A percentile compares a stretch with the other conserved stretches of the same genome.
These are phyloP conservation scores for Parnassius apollo DNA, from an alignment of 2,888 invertebrate species.

Conservation along the genomic window DNA sequence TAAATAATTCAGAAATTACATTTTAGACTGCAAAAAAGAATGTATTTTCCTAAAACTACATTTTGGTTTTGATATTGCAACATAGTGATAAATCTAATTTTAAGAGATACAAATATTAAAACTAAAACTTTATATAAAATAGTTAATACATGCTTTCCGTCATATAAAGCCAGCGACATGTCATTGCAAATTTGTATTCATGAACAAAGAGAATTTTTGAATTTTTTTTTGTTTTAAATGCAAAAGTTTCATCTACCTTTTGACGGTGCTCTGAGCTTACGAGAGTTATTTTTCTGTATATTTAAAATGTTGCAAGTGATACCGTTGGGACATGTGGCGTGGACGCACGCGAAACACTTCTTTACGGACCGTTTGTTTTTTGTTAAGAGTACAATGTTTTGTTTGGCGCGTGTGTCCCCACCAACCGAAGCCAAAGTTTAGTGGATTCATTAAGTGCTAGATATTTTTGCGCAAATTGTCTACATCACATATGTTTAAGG, in stretches of 20 bases:
- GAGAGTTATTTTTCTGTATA: constrained; percentile 19
- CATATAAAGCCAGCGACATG: constrained; percentile 12
- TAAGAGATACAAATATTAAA: constrained; percentile 4
- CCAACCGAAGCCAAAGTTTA: constrained; percentile 12
- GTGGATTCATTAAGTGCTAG: constrained; percentile 23
- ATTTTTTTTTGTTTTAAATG: constrained; percentile 12
- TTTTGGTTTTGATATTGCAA: constrained; percentile 15
- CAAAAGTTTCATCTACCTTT: constrained; percentile 22
- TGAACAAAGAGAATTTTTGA: not conserved
- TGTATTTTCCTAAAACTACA: constrained; percentile 20
- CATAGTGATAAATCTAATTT: constrained; percentile 19
- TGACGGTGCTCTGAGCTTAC: constrained; percentile 23
- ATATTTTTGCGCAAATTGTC: constrained; percentile 1
- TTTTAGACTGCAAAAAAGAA: not conserved
- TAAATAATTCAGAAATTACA: constrained; percentile 10
- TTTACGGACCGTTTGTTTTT: constrained; percentile 17
- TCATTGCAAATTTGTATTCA: constrained; percentile 4
- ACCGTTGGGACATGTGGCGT: constrained; percentile 1
- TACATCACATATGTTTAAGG: constrained; percentile 5
- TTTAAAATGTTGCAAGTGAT: constrained; percentile 3
- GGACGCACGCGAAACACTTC: constrained; percentile 3
- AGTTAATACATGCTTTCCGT: not conserved
- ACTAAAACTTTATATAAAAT: constrained; percentile 1
- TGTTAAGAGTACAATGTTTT: constrained; percentile 24
- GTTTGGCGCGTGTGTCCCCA: constrained; percentile 12